Percentiles rank a stretch among this genome's conserved stretches.
Conservation (phyloP, 2,888 invertebrate species). For the Odontocerum albicorne region DNA sequence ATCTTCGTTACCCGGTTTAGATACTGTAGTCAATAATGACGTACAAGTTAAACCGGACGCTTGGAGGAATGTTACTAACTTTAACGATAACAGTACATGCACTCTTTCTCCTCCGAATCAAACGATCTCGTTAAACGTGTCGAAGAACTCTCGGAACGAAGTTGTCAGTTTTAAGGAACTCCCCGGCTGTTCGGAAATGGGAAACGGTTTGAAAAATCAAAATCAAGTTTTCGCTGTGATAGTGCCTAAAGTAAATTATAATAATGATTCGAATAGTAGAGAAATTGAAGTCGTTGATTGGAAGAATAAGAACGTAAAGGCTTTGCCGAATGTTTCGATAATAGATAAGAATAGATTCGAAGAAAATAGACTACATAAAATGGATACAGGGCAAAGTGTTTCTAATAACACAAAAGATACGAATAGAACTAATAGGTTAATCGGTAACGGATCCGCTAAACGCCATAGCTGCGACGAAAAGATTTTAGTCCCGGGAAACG, state of each 20-base stretch:
- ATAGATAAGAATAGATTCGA: slow-evolving; percentile 18
- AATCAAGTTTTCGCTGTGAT: slow-evolving; percentile 56
- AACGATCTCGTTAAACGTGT: slow-evolving; percentile 46
- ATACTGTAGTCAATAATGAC: slow-evolving; percentile 17
- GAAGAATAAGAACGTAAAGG: slow-evolving; percentile 13
- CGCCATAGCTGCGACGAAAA: slow-evolving; percentile 38
- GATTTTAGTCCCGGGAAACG: slow-evolving; percentile 33
- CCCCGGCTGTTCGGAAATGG: slow-evolving; percentile 41
- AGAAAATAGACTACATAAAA: slow-evolving; percentile 20
- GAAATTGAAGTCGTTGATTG: slow-evolving; percentile 12
- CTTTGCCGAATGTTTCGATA: slow-evolving; percentile 1
- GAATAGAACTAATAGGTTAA: not conserved
- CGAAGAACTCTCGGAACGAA: slow-evolving; percentile 41
- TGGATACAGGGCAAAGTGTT: not conserved
- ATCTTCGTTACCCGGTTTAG: slow-evolving; percentile 31
- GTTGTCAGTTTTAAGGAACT: slow-evolving; percentile 54
- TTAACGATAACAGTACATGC: slow-evolving; percentile 39
- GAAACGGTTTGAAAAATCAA: slow-evolving; percentile 38
- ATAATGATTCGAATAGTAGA: slow-evolving; percentile 38
- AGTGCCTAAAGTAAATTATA: slow-evolving; percentile 47
- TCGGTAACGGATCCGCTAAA: slow-evolving; percentile 26
- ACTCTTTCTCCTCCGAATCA: slow-evolving; percentile 53
- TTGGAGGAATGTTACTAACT: slow-evolving; percentile 15
- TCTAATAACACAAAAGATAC: not conserved
- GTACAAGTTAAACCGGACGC: slow-evolving; percentile 7